Conservation (phyloP, 2,888 invertebrate genomes). For the Gymnosoma rotundatum region DNA sequence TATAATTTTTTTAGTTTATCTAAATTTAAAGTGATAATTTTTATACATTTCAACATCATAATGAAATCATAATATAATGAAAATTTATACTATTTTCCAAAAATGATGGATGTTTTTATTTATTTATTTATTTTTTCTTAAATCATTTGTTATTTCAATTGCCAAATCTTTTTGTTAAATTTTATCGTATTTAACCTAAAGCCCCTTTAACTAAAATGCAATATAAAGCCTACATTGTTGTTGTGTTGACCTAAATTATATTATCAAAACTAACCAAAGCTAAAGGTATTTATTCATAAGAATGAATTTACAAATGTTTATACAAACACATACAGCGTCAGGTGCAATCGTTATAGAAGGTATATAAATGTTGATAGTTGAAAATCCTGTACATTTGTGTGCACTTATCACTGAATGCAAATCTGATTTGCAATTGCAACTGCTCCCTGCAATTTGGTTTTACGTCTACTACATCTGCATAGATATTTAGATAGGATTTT, state of each 20-base stretch:
- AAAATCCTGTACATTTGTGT: constrained; percentile 42
- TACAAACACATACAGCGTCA: constrained; percentile 14
- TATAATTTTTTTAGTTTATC: no score
- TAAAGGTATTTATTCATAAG: constrained; percentile 48
- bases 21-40: no score
- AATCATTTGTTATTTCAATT: no score
- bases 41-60: no score
- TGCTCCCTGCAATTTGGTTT: constrained; percentile 18
- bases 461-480: background rate
- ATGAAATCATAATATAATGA: no score
- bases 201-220: background rate
- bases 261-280: constrained; percentile 56
- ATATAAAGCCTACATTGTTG: background rate
- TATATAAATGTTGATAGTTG: constrained; percentile 23
- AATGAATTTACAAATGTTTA: constrained; percentile 21
- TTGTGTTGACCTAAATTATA: constrained; percentile 62
- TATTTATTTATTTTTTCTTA: no score
- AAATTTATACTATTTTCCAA: no score
- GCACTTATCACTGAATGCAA: constrained; percentile 55
- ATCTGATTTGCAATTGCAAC: constrained; percentile 39
- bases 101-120: no score
- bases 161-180: background rate
- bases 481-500: constrained; percentile 22
- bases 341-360: constrained; percentile 27
- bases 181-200: background rate